These are phyloP conservation scores for Agriopis aurantiaria DNA, from an alignment of 2,888 invertebrate species.

Conservation along the genomic window DNA sequence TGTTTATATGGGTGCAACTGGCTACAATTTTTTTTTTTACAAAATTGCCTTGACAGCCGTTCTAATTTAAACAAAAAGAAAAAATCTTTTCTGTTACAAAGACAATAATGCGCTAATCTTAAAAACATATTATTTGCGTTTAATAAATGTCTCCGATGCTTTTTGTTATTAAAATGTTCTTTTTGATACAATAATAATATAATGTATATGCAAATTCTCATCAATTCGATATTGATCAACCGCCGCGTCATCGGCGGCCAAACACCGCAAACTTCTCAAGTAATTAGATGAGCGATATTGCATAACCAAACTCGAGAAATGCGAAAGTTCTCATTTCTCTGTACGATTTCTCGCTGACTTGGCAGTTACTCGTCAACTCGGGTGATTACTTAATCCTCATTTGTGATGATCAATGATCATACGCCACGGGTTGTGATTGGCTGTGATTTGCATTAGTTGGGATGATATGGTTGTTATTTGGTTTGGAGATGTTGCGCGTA, in stretches of 20 bases:
- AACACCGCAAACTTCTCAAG: slow-evolving; percentile 43
- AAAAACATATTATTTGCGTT: neutral
- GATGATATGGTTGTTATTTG: slow-evolving; percentile 17
- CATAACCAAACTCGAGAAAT: slow-evolving; percentile 66
- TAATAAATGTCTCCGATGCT: neutral
- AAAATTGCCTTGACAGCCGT: no score
- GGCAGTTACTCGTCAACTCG: slow-evolving; percentile 57
- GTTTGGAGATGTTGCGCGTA: slow-evolving; percentile 13
- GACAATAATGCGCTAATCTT: no score
- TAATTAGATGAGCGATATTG: slow-evolving; percentile 64
- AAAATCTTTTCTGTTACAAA: no score
- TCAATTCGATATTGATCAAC: neutral
- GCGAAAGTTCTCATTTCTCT: slow-evolving; percentile 75
- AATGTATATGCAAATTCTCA: neutral
- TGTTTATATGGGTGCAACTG: no score
- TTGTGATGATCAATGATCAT: slow-evolving; percentile 36
- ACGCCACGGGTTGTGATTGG: slow-evolving; percentile 24
- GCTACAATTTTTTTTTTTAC: no score
- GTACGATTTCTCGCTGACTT: slow-evolving; percentile 70
- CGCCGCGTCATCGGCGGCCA: slow-evolving; percentile 36
- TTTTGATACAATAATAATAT: neutral
- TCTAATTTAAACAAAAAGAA: no score
- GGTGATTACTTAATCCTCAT: slow-evolving; percentile 45
- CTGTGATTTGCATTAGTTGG: slow-evolving; percentile 22
- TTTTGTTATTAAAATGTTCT: neutral